phyloP scores from a whole-genome alignment of 2,113 vertebrate species.

The Malaclemys terrapin region DNA sequence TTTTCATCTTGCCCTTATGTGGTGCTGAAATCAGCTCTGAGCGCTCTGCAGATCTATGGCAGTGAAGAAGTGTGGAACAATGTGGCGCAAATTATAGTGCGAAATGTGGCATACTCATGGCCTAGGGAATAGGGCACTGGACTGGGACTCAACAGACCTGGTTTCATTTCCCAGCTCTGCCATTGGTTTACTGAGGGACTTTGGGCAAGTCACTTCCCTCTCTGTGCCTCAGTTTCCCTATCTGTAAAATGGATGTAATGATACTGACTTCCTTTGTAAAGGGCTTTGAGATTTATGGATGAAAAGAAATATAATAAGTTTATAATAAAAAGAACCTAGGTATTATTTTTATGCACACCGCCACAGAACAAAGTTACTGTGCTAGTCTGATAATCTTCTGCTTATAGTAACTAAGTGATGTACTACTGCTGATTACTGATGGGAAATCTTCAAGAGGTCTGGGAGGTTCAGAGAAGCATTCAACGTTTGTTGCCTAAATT shows the following conservation, averaged over 20 bases:
- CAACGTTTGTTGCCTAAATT: background rate
- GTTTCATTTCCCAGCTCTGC: background rate
- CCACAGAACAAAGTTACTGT: background rate
- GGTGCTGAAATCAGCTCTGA: background rate
- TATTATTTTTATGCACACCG: background rate
- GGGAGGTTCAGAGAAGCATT: background rate
- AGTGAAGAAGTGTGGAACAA: background rate
- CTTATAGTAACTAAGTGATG: background rate
- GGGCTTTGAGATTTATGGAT: background rate
- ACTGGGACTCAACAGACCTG: background rate
- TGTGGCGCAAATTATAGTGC: background rate
- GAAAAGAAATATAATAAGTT: background rate
- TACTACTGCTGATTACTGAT: background rate
- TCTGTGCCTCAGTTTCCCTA: conserved; percentile 2
- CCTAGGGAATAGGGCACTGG: conserved; percentile 7
- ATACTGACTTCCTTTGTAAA: background rate
- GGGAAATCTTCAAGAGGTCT: background rate
- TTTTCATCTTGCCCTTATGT: background rate
- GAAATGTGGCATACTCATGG: background rate
- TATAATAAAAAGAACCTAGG: background rate
- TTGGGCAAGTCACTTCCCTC: background rate
- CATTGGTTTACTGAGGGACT: background rate
- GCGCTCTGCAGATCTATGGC: background rate
- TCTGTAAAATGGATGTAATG: background rate
- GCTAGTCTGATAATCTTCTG: background rate